These are phyloP conservation scores for Rambutsinella grinnellia DNA, from an alignment of 2,888 invertebrate genomes.

Conservation along the genomic window DNA sequence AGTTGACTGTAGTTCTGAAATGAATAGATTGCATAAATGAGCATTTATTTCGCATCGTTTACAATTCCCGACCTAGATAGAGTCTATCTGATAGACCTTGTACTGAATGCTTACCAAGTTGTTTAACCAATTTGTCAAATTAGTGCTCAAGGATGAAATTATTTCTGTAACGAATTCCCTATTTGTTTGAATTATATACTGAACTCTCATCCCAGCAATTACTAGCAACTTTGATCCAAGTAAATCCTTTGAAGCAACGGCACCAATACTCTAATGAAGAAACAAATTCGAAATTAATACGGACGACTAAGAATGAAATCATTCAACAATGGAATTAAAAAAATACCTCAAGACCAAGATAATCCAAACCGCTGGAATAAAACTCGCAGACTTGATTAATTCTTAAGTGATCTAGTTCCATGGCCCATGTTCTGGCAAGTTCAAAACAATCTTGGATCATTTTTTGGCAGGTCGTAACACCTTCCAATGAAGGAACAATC, in stretches of 20 bases:
- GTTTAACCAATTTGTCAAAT: slow-evolving; percentile 82
- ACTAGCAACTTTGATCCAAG: slow-evolving; percentile 81
- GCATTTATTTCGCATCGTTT: not conserved
- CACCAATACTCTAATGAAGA: slow-evolving; percentile 71
- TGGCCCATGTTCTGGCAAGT: slow-evolving; percentile 82
- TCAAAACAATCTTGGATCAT: slow-evolving; percentile 83
- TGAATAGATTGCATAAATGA: slow-evolving; percentile 3
- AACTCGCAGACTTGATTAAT: slow-evolving; percentile 82
- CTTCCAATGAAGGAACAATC: slow-evolving; percentile 57
- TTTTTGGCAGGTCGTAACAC: slow-evolving; percentile 71
- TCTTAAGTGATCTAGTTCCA: slow-evolving; percentile 80
- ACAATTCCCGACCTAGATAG: too few relatives aligned
- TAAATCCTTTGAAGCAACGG: slow-evolving; percentile 78
- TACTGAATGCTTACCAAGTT: slow-evolving; percentile 70
- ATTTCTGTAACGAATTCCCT: slow-evolving; percentile 73
- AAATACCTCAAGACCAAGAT: slow-evolving; percentile 74
- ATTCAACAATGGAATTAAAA: not conserved
- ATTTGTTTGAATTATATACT: slow-evolving; percentile 76
- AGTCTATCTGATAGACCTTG: too few relatives aligned
- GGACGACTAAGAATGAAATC: slow-evolving; percentile 4
- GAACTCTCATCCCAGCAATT: slow-evolving; percentile 85
- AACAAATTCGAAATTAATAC: not conserved
- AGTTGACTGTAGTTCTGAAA: slow-evolving; percentile 68
- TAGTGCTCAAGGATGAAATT: slow-evolving; percentile 83
- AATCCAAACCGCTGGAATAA: slow-evolving; percentile 75